Evolutionary conservation across 1,140 invertebrate genomes (phyloP).

Genomic region (Ptiloglossa arizonensis): DNA sequence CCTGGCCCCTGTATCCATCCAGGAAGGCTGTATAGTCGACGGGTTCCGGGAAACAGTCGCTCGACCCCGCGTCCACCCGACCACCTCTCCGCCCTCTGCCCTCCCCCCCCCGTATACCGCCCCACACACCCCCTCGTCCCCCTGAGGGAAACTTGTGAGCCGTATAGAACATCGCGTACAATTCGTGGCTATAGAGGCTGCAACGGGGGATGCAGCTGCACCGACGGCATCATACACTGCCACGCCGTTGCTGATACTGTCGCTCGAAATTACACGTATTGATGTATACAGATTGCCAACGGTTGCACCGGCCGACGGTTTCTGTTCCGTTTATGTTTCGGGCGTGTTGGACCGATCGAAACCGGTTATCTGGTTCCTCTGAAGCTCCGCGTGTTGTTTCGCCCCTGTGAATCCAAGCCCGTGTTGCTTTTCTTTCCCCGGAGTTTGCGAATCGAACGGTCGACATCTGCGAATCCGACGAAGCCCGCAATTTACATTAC

Average conservation of each 20-base stretch:
- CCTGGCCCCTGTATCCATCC: slow-evolving; percentile 76
- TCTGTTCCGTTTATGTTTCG: slow-evolving; percentile 64
- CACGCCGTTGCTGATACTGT: slow-evolving; percentile 69
- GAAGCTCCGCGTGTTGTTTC: slow-evolving; percentile 40
- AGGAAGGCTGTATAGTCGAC: slow-evolving; percentile 74
- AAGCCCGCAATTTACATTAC: neutral
- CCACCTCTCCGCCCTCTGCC: neutral
- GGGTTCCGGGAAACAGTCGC: slow-evolving; percentile 75
- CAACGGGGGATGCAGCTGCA: slow-evolving; percentile 60
- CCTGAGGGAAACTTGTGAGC: slow-evolving; percentile 72
- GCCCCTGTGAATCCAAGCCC: slow-evolving; percentile 31
- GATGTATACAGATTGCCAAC: slow-evolving; percentile 73
- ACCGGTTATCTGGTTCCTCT: slow-evolving; percentile 53
- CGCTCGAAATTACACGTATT: slow-evolving; percentile 79
- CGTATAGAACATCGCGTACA: slow-evolving; percentile 72
- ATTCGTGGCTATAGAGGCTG: slow-evolving; percentile 62
- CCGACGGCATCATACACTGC: slow-evolving; percentile 61
- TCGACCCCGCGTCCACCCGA: slow-evolving; percentile 43
- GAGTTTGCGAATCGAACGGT: slow-evolving; percentile 35
- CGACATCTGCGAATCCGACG: slow-evolving; percentile 18
- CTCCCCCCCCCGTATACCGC: slow-evolving; percentile 33
- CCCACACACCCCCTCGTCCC: neutral
- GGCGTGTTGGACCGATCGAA: slow-evolving; percentile 52
- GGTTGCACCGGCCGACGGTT: slow-evolving; percentile 55
- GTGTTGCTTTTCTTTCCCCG: slow-evolving; percentile 50